phyloP scores from a whole-genome alignment of 2,888 invertebrate species.

The Trichopoda pennipes region DNA sequence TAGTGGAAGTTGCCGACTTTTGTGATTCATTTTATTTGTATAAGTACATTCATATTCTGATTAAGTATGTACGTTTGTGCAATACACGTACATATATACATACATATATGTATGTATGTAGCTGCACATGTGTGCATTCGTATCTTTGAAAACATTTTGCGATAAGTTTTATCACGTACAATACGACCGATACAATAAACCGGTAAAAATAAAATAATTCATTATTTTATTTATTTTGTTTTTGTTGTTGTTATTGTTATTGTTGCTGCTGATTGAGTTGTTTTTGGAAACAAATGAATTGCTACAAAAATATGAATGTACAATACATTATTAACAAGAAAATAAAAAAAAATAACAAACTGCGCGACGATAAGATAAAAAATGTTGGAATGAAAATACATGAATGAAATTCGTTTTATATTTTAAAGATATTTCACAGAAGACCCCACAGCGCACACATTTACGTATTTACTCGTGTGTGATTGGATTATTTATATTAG shows the following conservation, averaged over 20 bases:
- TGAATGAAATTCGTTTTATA: conserved; percentile 62
- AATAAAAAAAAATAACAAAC: conserved; percentile 24
- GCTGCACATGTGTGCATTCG: no score
- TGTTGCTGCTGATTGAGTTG: conserved; percentile 31
- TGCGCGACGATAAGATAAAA: conserved; percentile 55
- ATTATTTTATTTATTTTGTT: conserved; percentile 6
- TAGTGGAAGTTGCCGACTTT: no score
- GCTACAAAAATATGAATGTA: conserved; percentile 24
- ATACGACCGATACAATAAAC: conserved; percentile 25
- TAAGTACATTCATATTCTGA: no score
- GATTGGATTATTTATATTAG: conserved; percentile 38
- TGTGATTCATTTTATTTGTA: no score
- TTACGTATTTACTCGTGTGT: conserved; percentile 1
- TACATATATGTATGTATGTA: not conserved
- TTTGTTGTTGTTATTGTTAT: no score
- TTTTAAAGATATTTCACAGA: conserved; percentile 37
- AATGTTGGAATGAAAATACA: conserved; percentile 46
- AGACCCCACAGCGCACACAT: conserved; percentile 40
- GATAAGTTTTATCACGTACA: conserved; percentile 52
- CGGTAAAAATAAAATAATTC: conserved; percentile 28
- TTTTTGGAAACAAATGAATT: conserved; percentile 40
- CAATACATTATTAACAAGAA: not conserved
- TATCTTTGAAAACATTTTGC: conserved; percentile 9
- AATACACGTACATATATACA: not conserved
- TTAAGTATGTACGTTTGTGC: no score